Percentiles rank a stretch among this genome's conserved stretches.
Evolutionary conservation across 2,113 vertebrate genomes (phyloP).

Genomic region (Festucalex cinctus): DNA sequence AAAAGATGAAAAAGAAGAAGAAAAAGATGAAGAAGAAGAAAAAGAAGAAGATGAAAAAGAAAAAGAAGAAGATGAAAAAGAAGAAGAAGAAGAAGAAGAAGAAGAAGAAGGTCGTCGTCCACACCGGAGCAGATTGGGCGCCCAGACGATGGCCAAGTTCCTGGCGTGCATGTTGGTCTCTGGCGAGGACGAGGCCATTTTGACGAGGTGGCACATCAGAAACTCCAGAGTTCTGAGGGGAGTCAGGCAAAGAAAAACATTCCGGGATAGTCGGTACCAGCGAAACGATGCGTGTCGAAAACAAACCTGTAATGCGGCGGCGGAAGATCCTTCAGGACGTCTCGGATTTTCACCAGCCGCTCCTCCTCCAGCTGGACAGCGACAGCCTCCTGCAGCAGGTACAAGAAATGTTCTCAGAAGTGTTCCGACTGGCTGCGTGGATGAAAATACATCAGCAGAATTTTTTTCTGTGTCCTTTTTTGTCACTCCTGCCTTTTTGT

Average conservation of each 20-base stretch:
- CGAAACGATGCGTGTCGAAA: neutral
- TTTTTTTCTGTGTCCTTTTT: too few relatives aligned
- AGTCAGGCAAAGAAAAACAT: neutral
- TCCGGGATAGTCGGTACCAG: neutral
- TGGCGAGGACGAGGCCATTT: slow-evolving; percentile 77
- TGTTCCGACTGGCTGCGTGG: neutral
- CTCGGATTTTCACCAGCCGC: slow-evolving; percentile 84
- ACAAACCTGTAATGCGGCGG: slow-evolving; percentile 79
- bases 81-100: too few relatives aligned
- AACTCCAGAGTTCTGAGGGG: slow-evolving; percentile 84
- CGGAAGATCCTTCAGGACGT: slow-evolving; percentile 86
- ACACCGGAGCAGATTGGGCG: slow-evolving; percentile 91
- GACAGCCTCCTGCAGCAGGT: slow-evolving; percentile 80
- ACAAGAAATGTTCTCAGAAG: neutral
- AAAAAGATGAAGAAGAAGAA: too few relatives aligned
- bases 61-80: too few relatives aligned
- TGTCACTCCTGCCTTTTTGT: too few relatives aligned
- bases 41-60: too few relatives aligned
- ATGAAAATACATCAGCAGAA: neutral
- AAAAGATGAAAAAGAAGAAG: too few relatives aligned
- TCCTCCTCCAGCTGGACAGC: slow-evolving; percentile 85
- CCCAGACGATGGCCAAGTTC: slow-evolving; percentile 96
- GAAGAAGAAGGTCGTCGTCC: slow-evolving; percentile 7
- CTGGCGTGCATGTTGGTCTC: slow-evolving; percentile 92
- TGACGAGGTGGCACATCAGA: slow-evolving; percentile 86